Evolutionary conservation across 2,113 vertebrate species (phyloP), one percentile per base, ranked within the genome.

Genomic region (Semicossyphus pulcher): DNA sequence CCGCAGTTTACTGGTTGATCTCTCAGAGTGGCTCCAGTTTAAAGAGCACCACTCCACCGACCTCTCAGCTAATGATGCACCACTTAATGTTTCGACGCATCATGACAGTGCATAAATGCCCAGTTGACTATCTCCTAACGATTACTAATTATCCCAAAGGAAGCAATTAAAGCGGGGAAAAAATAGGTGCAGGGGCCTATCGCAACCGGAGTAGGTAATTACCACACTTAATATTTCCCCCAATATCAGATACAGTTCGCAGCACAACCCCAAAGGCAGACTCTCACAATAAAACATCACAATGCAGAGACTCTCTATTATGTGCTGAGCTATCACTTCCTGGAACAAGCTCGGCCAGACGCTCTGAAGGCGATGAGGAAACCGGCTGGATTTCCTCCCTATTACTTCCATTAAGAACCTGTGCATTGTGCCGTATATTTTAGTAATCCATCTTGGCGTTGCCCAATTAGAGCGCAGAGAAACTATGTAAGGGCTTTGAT

Each of bases 121-220:
- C 82, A 80, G 74, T 78, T 86, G 76, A 89, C 81, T 89, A 79
- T 86, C 84, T 90, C 70, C 86, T 89, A 91, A 92, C 65, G 78
- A 90, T 90, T 89, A 89, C 76, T 90, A 90, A 92, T 93, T 85
- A 88, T 81, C 83, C 85, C 88, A 87, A 83, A 79, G 86, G 86
- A 89, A 67, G 85, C 81, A 92, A 92, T 92, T 92, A 91, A 73
- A 86, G 47, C 41, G 58, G 23, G n/a, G 0, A 47, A 59, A 53
- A 63, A 82, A 69, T 77, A 60, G 76, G 78, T 84, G 54, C 67
- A 78, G 49, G 63, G 76, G 69, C 66, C 58, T 83, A 67, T 84
- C 84, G 84, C 78, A 83, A 76, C 84, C 60, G 79, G 74, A 79
- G 37, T 72, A 63, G 74, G 62, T 90, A 91, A 93, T 93, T 91